Percentiles rank a stretch among this genome's conserved stretches.
phyloP scores from a whole-genome alignment of 2,888 invertebrate genomes.

The Thera obeliscata region DNA sequence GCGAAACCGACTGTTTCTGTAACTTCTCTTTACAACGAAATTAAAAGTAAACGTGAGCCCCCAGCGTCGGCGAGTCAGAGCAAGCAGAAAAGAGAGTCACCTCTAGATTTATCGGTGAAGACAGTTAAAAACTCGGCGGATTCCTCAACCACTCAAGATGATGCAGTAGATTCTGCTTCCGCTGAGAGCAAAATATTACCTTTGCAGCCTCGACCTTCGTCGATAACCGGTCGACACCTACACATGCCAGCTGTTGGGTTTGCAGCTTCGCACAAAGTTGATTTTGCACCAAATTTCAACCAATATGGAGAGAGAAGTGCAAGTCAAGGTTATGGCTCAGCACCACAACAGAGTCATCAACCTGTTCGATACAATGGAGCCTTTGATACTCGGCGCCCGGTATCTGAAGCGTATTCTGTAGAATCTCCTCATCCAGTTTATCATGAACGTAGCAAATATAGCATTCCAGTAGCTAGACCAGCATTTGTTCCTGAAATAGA shows the following conservation, averaged over 20 bases:
- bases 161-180: constrained; percentile 77
- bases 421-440: constrained; percentile 71
- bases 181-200: constrained; percentile 67
- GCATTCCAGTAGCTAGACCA: constrained; percentile 55
- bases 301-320: constrained; percentile 72
- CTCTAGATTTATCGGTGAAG: constrained; percentile 94
- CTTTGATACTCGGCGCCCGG: constrained; percentile 62
- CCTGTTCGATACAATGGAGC: constrained; percentile 67
- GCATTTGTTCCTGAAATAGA: constrained; percentile 80
- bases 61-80: constrained; percentile 85
- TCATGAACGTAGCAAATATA: constrained; percentile 67
- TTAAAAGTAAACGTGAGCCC: constrained; percentile 87
- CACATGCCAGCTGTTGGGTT: constrained; percentile 56
- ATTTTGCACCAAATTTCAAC: constrained; percentile 90
- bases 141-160: constrained; percentile 92
- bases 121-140: constrained; percentile 95
- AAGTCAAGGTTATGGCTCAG: constrained; percentile 55
- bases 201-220: constrained; percentile 63
- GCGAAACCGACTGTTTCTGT: constrained; percentile 80
- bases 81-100: constrained; percentile 89
- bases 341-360: constrained; percentile 56
- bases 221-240: constrained; percentile 58
- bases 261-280: constrained; percentile 87
- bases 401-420: constrained; percentile 61
- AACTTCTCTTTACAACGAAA: constrained; percentile 77